Percentiles rank a stretch among this genome's conserved stretches.
phyloP scores from a whole-genome alignment of 2,797 vertebrate species.

The Strix occidentalis region DNA sequence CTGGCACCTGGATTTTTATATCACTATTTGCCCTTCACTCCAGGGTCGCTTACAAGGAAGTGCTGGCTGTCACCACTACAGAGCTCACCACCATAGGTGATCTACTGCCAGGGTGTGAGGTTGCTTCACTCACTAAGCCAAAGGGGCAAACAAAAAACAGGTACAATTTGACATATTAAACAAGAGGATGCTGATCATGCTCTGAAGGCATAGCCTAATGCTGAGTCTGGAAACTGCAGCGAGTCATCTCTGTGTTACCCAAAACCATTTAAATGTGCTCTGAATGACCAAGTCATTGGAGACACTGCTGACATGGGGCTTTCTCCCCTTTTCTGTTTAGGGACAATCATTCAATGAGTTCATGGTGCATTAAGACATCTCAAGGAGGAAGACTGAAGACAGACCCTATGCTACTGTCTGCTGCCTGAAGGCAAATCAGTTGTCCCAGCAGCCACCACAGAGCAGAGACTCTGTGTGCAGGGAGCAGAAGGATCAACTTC shows the following conservation, averaged over 20 bases:
- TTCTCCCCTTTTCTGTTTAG: neutral
- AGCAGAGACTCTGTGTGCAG: neutral
- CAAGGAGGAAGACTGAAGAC: neutral
- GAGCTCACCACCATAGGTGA: neutral
- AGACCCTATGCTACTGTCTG: neutral
- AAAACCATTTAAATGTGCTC: neutral
- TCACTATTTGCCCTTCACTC: neutral
- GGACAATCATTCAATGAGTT: neutral
- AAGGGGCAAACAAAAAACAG: neutral
- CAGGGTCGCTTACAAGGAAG: neutral
- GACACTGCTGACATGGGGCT: neutral
- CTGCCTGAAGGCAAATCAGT: neutral
- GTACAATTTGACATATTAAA: neutral
- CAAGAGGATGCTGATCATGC: too few relatives aligned
- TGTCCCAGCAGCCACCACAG: neutral
- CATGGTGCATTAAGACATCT: neutral
- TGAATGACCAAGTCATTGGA: neutral
- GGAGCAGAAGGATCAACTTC: neutral
- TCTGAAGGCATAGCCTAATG: neutral
- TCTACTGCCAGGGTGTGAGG: neutral
- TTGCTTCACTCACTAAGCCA: neutral
- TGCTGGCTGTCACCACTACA: neutral
- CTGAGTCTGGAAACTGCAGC: neutral
- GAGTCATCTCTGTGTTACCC: neutral
- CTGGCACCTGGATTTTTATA: neutral